Base-by-base conservation (phyloP, 2,113 vertebrate genomes). In the Nanorana parkeri region DNA sequence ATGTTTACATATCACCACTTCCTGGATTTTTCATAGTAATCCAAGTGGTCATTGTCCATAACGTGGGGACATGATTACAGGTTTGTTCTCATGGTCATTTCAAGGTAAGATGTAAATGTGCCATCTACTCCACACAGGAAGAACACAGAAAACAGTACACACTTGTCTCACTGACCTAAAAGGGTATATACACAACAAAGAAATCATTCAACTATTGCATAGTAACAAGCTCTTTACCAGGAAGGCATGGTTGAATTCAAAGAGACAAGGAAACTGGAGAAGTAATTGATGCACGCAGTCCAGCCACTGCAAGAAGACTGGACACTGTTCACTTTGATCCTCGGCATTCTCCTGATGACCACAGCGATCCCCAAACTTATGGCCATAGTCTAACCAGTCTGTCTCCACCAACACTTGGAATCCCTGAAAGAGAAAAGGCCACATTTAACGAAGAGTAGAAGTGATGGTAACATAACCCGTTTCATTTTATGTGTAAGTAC, bases 181-280 rank as follows among this genome's bases (percentile, higher is more conserved):
- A 36, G 6, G 32, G 32, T 36, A 36, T 15, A 47, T 47, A 47
- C 2, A 47, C 41, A 47, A 47, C 41, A 47, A 47, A 47, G 13
- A 13, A 13, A 1, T 47, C 8, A 47, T 47, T 47, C 26, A 24
- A 10, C 1, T 6, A 2, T 3, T 61, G n/a, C 17, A 75, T 17
- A 60, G 20, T 2, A 23, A 61, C 29, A 19, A 65, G 20, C n/a
- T 6, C 69, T 81, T 90, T 88, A 99, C 97, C 95, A 99, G 89
- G 89, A 99, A 98, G 78, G 97, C 96, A 90, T 99, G 97, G 0
- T 97, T 99, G 90, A 99, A 99, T 92, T 99, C 97, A 7, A 99
- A 99, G 76, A 96, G 92, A 87, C 98, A 99, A 77, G 98, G 98
- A 87, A 99, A 99, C 90, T 99, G 98, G 88, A 97, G 97, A 86